A percentile compares a stretch with the other conserved stretches of the same genome.
Conservation (phyloP, 35 echinoderm and acorn worm genomes). For the Lytechinus pictus region DNA sequence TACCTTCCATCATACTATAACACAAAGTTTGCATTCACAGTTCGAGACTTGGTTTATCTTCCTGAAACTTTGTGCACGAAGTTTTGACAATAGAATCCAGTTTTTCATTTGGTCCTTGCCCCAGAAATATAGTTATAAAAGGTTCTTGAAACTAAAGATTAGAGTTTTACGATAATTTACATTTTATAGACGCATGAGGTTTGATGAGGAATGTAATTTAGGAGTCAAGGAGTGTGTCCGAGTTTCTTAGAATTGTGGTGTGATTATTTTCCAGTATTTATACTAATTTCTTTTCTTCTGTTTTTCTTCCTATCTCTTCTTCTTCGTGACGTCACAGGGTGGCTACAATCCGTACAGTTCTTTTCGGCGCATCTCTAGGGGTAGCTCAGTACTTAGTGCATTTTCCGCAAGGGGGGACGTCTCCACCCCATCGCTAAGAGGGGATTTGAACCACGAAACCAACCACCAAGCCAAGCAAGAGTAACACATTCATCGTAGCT, state of each 20-base stretch:
- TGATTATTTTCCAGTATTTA: neutral
- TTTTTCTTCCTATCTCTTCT: conserved; percentile 3
- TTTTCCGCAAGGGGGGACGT: conserved; percentile 40
- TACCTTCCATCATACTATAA: neutral
- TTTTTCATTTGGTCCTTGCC: neutral
- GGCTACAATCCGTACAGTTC: conserved; percentile 24
- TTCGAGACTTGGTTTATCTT: neutral
- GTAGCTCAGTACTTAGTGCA: conserved; percentile 44
- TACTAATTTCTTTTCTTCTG: neutral
- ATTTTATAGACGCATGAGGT: neutral
- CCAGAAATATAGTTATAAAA: neutral
- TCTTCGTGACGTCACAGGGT: conserved; percentile 1
- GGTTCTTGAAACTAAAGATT: neutral
- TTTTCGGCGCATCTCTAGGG: conserved; percentile 34
- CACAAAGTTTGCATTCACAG: neutral
- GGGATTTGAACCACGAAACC: neutral
- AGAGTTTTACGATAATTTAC: neutral
- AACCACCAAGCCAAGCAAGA: conserved; percentile 32
- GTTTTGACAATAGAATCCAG: neutral
- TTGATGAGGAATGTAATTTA: neutral
- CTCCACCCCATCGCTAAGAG: conserved; percentile 36
- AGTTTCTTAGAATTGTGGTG: neutral
- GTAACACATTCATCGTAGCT: conserved; percentile 25
- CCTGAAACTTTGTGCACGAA: neutral
- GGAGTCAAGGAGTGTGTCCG: neutral